These are phyloP conservation scores for Heliconius nattereri DNA, from an alignment of 1,140 invertebrate genomes.

Conservation along the genomic window DNA sequence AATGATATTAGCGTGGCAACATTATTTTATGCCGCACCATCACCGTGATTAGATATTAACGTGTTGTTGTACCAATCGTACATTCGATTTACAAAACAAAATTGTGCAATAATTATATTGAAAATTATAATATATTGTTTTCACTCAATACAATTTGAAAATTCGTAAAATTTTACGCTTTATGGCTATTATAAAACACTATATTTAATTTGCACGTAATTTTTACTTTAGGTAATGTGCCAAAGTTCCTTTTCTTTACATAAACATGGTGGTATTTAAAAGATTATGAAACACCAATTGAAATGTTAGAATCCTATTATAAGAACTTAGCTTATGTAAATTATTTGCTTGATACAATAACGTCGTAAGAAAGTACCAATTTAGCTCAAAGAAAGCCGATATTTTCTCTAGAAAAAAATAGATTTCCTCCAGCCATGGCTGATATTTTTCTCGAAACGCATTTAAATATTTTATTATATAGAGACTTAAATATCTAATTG, in stretches of 20 bases:
- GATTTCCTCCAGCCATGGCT: constrained; percentile 37
- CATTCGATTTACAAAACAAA: not conserved
- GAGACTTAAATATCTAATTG: constrained; percentile 34
- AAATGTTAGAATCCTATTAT: constrained; percentile 17
- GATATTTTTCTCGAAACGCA: constrained; percentile 45
- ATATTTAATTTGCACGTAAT: constrained; percentile 25
- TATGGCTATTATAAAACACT: constrained; percentile 3
- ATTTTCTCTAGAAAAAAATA: constrained; percentile 45
- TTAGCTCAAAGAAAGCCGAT: constrained; percentile 47
- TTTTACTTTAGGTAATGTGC: constrained; percentile 54
- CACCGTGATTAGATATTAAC: not conserved
- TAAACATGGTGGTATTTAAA: constrained; percentile 17
- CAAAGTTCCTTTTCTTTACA: constrained; percentile 46
- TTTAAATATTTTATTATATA: constrained; percentile 39
- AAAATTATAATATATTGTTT: not conserved
- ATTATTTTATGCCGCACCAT: constrained; percentile 11
- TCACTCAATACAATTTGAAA: not conserved
- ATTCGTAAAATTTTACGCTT: not conserved
- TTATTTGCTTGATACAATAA: constrained; percentile 37
- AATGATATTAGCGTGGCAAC: constrained; percentile 17
- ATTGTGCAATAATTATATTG: not conserved
- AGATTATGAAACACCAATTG: constrained; percentile 14
- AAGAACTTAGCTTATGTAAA: constrained; percentile 31
- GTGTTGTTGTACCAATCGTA: constrained; percentile 4
- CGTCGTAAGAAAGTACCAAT: constrained; percentile 42